Conservation (phyloP, 1,140 invertebrate species). For the Ptiloglossa arizonensis region DNA sequence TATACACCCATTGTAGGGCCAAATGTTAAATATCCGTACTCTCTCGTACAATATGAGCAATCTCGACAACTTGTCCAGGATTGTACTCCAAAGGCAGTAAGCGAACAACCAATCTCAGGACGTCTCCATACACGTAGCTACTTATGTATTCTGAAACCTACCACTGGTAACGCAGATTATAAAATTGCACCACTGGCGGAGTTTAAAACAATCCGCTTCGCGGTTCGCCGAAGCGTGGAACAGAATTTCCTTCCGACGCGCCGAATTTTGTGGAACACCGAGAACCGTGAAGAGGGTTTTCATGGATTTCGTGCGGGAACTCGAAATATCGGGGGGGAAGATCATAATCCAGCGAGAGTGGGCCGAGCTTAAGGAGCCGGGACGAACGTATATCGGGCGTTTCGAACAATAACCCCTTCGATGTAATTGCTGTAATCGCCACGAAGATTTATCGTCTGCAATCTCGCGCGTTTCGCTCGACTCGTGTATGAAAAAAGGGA, state of each 20-base stretch:
- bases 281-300: neutral
- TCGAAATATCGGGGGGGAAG: neutral
- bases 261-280: conserved; percentile 25
- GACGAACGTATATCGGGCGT: neutral
- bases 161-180: neutral
- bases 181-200: neutral
- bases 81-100: too few species aligned
- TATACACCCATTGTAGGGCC: too few species aligned
- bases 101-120: too few species aligned
- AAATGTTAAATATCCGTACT: too few species aligned
- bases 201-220: neutral
- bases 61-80: too few species aligned
- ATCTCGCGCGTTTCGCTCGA: neutral
- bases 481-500: too few species aligned
- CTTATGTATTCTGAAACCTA: neutral
- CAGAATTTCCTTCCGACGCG: conserved; percentile 8
- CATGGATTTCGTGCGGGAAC: neutral
- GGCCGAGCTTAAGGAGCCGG: neutral
- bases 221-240: neutral
- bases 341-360: neutral
- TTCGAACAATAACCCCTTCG: neutral
- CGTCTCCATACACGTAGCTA: too few species aligned
- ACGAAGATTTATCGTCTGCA: neutral
- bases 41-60: too few species aligned
- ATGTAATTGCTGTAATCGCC: conserved; percentile 24